Conservation (phyloP, 1,140 invertebrate species). For the Halesus radiatus region DNA sequence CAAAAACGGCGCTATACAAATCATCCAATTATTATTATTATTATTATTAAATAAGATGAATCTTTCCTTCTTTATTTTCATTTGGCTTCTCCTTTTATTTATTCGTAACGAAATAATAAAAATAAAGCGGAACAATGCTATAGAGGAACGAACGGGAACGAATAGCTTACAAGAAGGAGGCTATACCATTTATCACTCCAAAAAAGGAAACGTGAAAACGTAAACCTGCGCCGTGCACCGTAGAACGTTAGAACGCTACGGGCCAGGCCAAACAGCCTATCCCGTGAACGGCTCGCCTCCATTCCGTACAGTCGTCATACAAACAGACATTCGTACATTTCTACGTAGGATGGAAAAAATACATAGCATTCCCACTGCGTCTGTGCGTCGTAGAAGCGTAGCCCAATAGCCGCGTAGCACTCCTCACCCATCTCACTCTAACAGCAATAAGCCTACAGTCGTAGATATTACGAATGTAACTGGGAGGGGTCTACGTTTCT, state of each 20-base stretch:
- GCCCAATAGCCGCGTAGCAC: conserved; percentile 41
- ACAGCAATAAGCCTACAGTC: conserved; percentile 54
- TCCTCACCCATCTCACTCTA: conserved; percentile 26
- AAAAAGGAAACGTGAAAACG: conserved; percentile 16
- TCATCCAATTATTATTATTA: too few relatives aligned
- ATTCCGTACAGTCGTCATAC: conserved; percentile 50
- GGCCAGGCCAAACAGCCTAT: conserved; percentile 37
- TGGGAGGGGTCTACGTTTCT: conserved; percentile 54
- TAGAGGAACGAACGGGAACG: neutral
- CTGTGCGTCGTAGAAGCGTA: conserved; percentile 26
- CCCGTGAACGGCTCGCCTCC: conserved; percentile 27
- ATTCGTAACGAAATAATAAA: neutral
- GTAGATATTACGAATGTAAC: conserved; percentile 57
- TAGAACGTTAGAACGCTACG: conserved; percentile 28
- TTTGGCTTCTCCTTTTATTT: too few relatives aligned
- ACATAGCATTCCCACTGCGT: conserved; percentile 47
- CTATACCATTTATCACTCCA: conserved; percentile 12
- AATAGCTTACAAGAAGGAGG: neutral
- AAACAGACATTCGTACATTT: conserved; percentile 53
- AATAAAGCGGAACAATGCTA: neutral
- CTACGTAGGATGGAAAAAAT: conserved; percentile 46
- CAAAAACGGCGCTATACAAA: too few relatives aligned
- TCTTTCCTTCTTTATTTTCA: too few relatives aligned
- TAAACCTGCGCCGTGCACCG: conserved; percentile 28
- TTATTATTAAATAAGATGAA: too few relatives aligned